Evolutionary conservation across 2,797 vertebrate species (phyloP).

Genomic region (Craterocephalus amniculus): DNA sequence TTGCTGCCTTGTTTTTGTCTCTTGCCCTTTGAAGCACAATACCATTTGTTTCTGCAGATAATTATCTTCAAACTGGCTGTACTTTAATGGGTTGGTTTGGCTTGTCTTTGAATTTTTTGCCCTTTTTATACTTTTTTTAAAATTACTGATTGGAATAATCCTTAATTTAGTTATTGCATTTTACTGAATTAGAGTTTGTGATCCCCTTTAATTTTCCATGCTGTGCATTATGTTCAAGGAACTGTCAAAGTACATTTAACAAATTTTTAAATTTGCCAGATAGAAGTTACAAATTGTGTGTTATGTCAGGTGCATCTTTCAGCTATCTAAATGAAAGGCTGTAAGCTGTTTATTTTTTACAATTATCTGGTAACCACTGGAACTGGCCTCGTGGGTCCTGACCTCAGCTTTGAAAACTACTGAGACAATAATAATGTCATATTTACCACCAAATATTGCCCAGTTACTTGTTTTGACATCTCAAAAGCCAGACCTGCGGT

Average conservation of each 20-base stretch:
- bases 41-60: neutral
- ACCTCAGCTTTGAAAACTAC: too few relatives aligned
- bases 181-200: neutral
- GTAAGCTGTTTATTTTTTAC: too few relatives aligned
- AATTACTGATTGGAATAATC: too few relatives aligned
- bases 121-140: neutral
- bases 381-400: too few relatives aligned
- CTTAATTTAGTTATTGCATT: neutral
- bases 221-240: too few relatives aligned
- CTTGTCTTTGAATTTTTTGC: neutral
- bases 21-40: neutral
- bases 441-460: neutral
- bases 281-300: too few relatives aligned
- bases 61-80: neutral
- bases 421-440: neutral
- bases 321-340: too few relatives aligned
- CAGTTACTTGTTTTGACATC: neutral
- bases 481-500: neutral
- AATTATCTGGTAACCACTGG: too few relatives aligned
- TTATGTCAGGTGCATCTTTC: too few relatives aligned
- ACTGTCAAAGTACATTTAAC: too few relatives aligned
- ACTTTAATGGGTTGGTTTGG: neutral
- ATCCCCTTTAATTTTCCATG: neutral
- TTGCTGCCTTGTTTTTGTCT: neutral
- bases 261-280: too few relatives aligned